phyloP scores from a whole-genome alignment of 2,113 vertebrate species.

The Dissostichus mawsoni region DNA sequence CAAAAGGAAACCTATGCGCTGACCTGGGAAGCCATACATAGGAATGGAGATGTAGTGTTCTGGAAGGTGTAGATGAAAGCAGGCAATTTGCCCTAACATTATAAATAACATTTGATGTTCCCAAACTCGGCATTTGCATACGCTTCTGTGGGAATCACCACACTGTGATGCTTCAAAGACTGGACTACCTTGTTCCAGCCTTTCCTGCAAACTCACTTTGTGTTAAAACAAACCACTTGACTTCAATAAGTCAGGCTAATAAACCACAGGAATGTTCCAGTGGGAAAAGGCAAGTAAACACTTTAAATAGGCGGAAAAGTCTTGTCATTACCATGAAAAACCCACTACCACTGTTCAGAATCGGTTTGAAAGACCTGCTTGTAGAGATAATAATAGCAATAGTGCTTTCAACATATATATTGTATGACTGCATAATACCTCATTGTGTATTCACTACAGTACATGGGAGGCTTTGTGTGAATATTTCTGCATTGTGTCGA shows the following conservation, averaged over 20 bases:
- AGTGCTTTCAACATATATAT: not conserved
- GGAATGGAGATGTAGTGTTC: constrained; percentile 48
- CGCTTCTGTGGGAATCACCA: not conserved
- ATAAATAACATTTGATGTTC: not conserved
- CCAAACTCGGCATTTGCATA: not conserved
- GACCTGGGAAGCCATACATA: constrained; percentile 49
- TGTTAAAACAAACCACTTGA: constrained; percentile 50
- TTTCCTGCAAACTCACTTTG: constrained; percentile 16
- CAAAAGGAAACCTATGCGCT: constrained; percentile 49
- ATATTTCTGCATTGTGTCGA: constrained; percentile 12
- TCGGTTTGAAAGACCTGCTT: not conserved
- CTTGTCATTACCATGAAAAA: constrained; percentile 3
- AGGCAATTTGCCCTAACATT: constrained; percentile 24
- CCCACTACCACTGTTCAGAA: not conserved
- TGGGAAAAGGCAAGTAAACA: not conserved
- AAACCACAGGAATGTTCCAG: constrained; percentile 42
- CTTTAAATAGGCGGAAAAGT: constrained; percentile 29
- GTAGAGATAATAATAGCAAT: not conserved
- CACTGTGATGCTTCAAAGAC: not conserved
- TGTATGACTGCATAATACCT: not conserved
- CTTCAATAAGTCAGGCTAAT: constrained; percentile 65
- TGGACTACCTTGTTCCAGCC: not conserved
- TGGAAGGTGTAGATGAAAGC: constrained; percentile 44
- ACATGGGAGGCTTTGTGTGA: not conserved
- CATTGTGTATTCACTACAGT: not conserved